Evolutionary conservation across 2,888 invertebrate species (phyloP).

Genomic region (Hirtodrosophila cameraria): DNA sequence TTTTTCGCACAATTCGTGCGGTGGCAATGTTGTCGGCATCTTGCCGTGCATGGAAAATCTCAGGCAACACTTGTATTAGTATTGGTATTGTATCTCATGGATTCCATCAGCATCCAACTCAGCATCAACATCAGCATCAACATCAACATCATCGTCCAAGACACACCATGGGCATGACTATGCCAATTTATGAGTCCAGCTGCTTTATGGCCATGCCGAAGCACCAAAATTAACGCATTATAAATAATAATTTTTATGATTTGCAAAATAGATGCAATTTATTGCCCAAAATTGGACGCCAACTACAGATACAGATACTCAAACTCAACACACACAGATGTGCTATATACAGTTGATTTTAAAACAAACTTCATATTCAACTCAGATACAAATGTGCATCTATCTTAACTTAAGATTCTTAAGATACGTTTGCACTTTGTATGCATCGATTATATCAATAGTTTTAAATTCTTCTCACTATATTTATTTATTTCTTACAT

Average conservation of each 20-base stretch:
- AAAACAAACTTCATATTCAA: too few relatives aligned
- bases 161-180: conserved; percentile 30
- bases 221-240: conserved; percentile 68
- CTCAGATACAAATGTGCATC: too few relatives aligned
- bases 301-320: conserved; percentile 9
- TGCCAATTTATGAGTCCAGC: conserved; percentile 70
- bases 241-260: conserved; percentile 80
- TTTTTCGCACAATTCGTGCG: conserved; percentile 57
- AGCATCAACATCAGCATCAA: conserved; percentile 10
- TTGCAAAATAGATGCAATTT: conserved; percentile 59
- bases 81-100: conserved; percentile 47
- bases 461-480: too few relatives aligned
- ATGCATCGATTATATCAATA: too few relatives aligned
- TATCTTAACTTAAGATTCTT: too few relatives aligned
- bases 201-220: conserved; percentile 66
- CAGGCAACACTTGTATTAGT: conserved; percentile 42
- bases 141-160: conserved; percentile 25
- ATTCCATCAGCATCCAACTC: conserved; percentile 43
- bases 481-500: too few relatives aligned
- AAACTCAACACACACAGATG: too few relatives aligned
- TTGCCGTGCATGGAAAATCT: conserved; percentile 64
- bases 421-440: too few relatives aligned
- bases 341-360: too few relatives aligned
- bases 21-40: conserved; percentile 33
- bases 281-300: conserved; percentile 30